Evolutionary conservation across 2,113 vertebrate species (phyloP).

Genomic region (Phaethornis superciliosus): DNA sequence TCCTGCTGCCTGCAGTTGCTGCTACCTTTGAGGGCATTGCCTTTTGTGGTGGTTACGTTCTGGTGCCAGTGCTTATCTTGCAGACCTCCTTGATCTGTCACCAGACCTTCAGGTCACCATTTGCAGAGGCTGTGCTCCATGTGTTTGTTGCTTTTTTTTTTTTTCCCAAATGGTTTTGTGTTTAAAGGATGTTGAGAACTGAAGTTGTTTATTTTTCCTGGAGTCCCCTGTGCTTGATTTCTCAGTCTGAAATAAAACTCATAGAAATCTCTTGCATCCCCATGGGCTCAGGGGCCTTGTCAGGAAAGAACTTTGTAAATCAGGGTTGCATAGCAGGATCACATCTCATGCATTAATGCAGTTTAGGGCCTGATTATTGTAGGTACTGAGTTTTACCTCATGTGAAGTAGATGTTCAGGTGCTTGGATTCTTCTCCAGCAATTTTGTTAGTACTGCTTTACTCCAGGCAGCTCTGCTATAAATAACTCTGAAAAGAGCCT

Average conservation of each 20-base stretch:
- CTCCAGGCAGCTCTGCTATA: background rate
- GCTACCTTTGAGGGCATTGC: background rate
- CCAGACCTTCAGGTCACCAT: background rate
- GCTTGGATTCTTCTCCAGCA: background rate
- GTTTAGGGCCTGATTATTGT: background rate
- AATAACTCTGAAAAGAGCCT: background rate
- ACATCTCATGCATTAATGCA: background rate
- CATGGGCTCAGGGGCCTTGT: background rate
- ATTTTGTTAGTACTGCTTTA: background rate
- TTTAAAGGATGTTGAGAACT: background rate
- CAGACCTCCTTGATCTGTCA: background rate
- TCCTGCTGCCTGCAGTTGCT: background rate
- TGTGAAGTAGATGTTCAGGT: background rate
- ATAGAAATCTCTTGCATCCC: background rate
- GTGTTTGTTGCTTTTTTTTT: background rate
- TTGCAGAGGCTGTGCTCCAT: background rate
- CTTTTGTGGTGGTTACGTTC: rapidly evolving
- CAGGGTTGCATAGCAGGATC: background rate
- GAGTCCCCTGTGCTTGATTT: background rate
- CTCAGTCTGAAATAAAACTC: background rate
- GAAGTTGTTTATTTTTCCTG: background rate
- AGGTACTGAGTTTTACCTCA: background rate
- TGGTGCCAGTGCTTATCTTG: background rate
- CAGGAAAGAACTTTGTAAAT: background rate
- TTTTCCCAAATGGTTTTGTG: background rate